Base-by-base conservation (phyloP, 2,797 vertebrate species). In the Micromesistius poutassou region DNA sequence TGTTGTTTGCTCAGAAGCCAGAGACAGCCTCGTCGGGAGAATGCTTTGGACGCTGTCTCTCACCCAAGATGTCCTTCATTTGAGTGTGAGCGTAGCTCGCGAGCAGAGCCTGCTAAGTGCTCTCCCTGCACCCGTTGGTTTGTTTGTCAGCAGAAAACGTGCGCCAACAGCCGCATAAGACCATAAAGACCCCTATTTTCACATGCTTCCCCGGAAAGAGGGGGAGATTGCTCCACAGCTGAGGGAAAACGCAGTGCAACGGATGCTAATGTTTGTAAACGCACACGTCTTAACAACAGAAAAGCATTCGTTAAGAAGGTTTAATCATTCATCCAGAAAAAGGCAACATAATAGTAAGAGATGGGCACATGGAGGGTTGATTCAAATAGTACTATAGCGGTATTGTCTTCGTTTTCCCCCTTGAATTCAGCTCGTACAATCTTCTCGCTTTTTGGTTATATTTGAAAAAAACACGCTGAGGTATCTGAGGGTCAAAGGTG, bases 221-320 rank as follows among this genome's bases (percentile, higher is more conserved):
- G 75, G 81, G 46, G 30, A 40, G 85, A 42, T 85, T 84, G 87
- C 85, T 83, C 82, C 86, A 76, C 84, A 86, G 85, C 85, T 88
- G 90, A 91, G 89, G 86, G 90, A 86, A 86, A 86, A 79, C 28
- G 71, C 77, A 83, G 77, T 75, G 62, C 81, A 80, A 76, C 73
- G 79, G 78, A 85, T 79, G 83, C 78, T 83, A 86, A 87, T 85
- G 82, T 89, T 89, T 87, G 84, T 83, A 90, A 90, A 89, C 88
- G 40, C 40, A 16, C 85, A 86, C 75, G 79, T 50, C 46, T 19
- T 19, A 22, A 50, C 46, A 22, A 25, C 22, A 62, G 6, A 5
- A 25, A 25, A 22, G 55, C 22, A n/a, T 62, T 62, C 5, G 55
- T 62, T 8, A 62, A 5, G 85, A 87, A 85, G 82, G 83, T 80